Evolutionary conservation across 2,797 vertebrate species (phyloP).

Genomic region (Balearica regulorum): DNA sequence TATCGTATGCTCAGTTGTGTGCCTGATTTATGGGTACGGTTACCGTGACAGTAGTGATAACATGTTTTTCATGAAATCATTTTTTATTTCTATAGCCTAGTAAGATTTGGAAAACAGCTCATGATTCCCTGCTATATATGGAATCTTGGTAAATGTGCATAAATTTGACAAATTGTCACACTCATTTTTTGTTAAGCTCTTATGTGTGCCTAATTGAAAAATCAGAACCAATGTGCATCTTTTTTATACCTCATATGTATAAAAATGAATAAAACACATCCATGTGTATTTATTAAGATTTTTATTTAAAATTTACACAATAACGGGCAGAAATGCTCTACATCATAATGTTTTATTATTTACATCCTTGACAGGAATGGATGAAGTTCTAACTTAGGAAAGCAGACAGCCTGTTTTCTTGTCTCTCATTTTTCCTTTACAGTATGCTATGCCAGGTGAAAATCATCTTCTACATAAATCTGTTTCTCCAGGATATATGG

Average conservation of each 20-base stretch:
- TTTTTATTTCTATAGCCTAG: slow-evolving; percentile 4
- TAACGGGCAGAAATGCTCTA: not conserved
- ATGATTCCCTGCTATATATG: not conserved
- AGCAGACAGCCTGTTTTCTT: not conserved
- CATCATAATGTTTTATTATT: not conserved
- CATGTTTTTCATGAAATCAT: not conserved
- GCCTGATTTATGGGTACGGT: not conserved
- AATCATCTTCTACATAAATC: not conserved
- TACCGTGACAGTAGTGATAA: not conserved
- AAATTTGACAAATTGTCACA: not conserved
- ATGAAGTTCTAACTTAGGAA: not conserved
- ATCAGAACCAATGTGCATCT: not conserved
- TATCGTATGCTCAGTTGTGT: not conserved
- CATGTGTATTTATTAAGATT: not conserved
- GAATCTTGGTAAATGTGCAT: not conserved
- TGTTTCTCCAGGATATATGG: not conserved
- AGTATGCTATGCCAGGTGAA: not conserved
- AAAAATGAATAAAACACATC: not conserved
- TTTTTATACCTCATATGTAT: not conserved
- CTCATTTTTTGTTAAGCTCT: not conserved
- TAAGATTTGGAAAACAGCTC: slow-evolving; percentile 10
- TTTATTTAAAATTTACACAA: not conserved
- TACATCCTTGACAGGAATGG: not conserved
- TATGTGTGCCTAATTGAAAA: slow-evolving; percentile 3
- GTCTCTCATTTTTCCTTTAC: not conserved